Conservation (phyloP, 2,113 vertebrate species). For the Delphinapterus leucas region DNA sequence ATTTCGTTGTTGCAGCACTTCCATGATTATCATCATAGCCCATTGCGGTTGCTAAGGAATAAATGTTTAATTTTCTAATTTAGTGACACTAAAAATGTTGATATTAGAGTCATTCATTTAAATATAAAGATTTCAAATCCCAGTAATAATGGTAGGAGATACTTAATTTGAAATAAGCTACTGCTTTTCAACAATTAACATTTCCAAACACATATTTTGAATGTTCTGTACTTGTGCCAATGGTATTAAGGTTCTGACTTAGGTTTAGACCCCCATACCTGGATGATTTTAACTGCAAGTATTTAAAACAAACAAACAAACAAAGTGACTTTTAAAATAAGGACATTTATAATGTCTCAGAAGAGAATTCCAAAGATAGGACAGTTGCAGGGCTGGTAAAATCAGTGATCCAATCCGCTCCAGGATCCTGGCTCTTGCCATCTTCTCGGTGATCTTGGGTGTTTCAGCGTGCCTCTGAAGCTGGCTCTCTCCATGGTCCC, state of each 20-base stretch:
- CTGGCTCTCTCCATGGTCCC: neutral
- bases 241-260: neutral
- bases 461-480: neutral
- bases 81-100: neutral
- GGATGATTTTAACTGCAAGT: neutral
- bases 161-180: neutral
- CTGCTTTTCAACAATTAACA: neutral
- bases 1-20: neutral
- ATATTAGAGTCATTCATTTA: constrained; percentile 15
- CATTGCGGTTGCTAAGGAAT: neutral
- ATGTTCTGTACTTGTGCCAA: neutral
- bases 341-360: neutral
- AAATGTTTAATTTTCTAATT: constrained; percentile 40
- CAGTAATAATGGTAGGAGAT: neutral
- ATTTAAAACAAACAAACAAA: neutral
- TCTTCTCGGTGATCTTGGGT: neutral
- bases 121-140: neutral
- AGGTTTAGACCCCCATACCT: neutral
- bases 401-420: neutral
- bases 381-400: neutral
- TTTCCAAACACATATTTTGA: neutral
- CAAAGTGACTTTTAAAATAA: neutral
- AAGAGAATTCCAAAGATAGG: neutral
- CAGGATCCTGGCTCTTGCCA: neutral
- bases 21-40: neutral